Conservation (phyloP, 2,113 vertebrate species). For the Pelecanoides urinatrix region DNA sequence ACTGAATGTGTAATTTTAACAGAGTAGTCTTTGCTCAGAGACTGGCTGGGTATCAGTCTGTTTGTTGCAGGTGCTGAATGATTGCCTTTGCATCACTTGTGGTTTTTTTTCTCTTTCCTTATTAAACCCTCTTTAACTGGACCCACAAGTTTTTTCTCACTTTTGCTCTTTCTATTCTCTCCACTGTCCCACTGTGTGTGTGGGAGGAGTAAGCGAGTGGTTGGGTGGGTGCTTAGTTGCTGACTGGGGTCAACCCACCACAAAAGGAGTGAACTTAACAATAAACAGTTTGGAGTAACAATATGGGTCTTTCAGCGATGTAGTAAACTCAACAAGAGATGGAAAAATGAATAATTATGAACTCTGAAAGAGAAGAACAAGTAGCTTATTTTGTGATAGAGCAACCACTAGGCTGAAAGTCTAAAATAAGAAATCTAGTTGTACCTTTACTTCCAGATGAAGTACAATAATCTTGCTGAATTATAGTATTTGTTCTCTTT, state of each 20-base stretch:
- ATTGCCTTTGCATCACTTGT: neutral
- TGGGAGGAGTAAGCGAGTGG: fast-evolving
- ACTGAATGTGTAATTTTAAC: neutral
- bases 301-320: neutral
- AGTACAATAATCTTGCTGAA: neutral
- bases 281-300: neutral
- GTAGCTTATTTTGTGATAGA: neutral
- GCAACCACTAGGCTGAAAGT: neutral
- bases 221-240: neutral
- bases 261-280: neutral
- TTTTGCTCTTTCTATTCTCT: neutral
- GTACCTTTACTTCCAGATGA: neutral
- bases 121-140: neutral
- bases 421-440: neutral
- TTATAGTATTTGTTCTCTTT: neutral
- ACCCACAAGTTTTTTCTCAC: neutral
- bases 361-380: neutral
- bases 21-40: neutral
- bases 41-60: neutral
- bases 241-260: neutral
- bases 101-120: neutral
- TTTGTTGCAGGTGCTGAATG: neutral
- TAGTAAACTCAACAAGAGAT: neutral
- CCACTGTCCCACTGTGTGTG: fast-evolving
- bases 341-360: neutral